A percentile compares a stretch with the other conserved stretches of the same genome.
These are phyloP conservation scores for Clistopyga incitator DNA, from an alignment of 2,888 invertebrate genomes.

Conservation along the genomic window DNA sequence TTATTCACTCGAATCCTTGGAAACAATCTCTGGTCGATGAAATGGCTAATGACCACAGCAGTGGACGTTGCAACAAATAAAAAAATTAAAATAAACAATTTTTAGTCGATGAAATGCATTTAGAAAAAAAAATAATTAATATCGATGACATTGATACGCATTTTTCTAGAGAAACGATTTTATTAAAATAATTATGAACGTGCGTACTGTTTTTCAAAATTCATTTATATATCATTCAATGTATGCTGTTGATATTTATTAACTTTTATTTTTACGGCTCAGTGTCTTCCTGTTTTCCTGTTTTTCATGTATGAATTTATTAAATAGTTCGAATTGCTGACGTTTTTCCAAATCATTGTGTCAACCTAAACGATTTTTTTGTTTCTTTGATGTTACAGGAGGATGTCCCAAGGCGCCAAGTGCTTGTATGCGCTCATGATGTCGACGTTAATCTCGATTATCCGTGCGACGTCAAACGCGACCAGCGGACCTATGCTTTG, in stretches of 20 bases:
- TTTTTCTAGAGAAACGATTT: background rate
- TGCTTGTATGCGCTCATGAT: constrained; percentile 73
- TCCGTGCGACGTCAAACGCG: constrained; percentile 70
- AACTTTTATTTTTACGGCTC: no score
- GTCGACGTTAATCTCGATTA: constrained; percentile 72
- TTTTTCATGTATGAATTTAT: background rate
- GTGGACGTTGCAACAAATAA: no score
- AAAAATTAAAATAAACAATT: no score
- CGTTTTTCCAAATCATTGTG: background rate
- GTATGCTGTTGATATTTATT: background rate
- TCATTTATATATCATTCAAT: background rate
- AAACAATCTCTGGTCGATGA: background rate
- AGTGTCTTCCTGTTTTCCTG: no score
- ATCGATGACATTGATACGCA: background rate
- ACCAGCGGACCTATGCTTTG: constrained; percentile 85
- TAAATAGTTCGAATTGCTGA: background rate
- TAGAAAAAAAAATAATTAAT: background rate
- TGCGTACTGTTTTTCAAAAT: background rate
- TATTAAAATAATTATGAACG: background rate
- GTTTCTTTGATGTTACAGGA: constrained; percentile 64
- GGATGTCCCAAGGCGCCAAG: constrained; percentile 76
- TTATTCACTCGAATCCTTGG: background rate
- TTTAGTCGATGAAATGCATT: background rate
- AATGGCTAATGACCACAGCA: no score
- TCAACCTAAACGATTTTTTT: background rate